Evolutionary conservation across 2,797 vertebrate genomes (phyloP).

Genomic region (Helarctos malayanus): DNA sequence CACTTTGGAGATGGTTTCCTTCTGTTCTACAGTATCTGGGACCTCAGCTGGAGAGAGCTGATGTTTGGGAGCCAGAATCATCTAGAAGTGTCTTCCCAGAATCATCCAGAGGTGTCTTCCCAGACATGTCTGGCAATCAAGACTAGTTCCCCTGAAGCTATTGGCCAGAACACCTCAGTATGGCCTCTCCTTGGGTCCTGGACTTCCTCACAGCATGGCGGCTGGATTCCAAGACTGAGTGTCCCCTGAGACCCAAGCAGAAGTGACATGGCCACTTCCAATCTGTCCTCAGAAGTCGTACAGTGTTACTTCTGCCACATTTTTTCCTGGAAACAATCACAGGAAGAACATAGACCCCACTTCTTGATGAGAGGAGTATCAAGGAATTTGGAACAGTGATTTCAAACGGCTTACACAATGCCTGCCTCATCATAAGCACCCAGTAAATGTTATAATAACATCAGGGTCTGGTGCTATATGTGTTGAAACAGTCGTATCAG

Average conservation of each 20-base stretch:
- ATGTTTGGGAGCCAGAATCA: neutral
- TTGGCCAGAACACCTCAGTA: accelerated
- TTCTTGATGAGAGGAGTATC: neutral
- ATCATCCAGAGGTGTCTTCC: neutral
- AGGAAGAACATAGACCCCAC: neutral
- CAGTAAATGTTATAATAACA: neutral
- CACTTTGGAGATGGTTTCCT: neutral
- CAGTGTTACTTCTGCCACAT: neutral
- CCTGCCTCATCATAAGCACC: neutral
- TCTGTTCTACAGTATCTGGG: neutral
- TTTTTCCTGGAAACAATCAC: neutral
- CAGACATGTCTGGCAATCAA: neutral
- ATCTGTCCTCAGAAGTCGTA: neutral
- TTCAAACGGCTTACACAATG: neutral
- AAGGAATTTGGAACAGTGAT: neutral
- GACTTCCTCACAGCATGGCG: neutral
- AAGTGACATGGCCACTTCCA: neutral
- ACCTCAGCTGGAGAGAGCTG: neutral
- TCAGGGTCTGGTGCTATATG: neutral
- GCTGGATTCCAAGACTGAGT: neutral
- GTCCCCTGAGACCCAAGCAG: neutral
- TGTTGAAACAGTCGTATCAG: neutral
- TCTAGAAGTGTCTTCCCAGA: neutral
- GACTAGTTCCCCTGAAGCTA: neutral
- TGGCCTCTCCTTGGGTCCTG: neutral